Conservation (phyloP, 2,113 vertebrate genomes). For the Atherinomorus stipes region DNA sequence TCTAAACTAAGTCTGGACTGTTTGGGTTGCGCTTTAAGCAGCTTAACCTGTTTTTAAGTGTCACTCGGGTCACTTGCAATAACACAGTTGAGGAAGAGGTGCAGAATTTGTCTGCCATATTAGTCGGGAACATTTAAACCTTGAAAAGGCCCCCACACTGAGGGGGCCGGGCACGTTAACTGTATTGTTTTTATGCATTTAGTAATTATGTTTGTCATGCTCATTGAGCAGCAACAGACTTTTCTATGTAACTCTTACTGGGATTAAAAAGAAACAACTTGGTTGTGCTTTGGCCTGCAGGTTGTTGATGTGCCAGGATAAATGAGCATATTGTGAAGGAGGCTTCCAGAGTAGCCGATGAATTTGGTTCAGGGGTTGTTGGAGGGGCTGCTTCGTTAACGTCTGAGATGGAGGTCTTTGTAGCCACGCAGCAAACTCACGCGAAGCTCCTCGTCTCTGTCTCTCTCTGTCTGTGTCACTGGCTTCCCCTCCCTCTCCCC, state of each 20-base stretch:
- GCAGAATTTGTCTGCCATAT: background rate
- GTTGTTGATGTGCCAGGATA: background rate
- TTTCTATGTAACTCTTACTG: background rate
- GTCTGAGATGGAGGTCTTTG: constrained; percentile 25
- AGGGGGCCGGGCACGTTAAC: no score
- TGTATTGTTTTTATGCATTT: no score
- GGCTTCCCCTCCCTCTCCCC: background rate
- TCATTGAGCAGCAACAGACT: no score
- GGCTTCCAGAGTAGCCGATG: constrained; percentile 7
- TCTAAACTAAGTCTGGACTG: constrained; percentile 3
- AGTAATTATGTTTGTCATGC: no score
- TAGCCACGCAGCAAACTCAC: background rate
- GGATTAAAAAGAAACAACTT: background rate
- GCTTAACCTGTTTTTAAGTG: constrained; percentile 49
- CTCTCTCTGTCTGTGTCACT: constrained; percentile 55
- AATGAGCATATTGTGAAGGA: constrained; percentile 36
- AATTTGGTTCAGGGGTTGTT: constrained; percentile 52
- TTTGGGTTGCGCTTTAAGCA: constrained; percentile 30
- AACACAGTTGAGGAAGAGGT: background rate
- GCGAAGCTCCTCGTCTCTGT: constrained; percentile 30
- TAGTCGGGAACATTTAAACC: no score
- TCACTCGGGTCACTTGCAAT: constrained; percentile 38
- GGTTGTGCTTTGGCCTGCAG: background rate
- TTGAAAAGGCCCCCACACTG: no score
- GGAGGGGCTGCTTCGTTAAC: constrained; percentile 47